Percentiles rank a stretch among this genome's conserved stretches.
phyloP scores from a whole-genome alignment of 2,888 invertebrate genomes.

The Mesoligia furuncula region DNA sequence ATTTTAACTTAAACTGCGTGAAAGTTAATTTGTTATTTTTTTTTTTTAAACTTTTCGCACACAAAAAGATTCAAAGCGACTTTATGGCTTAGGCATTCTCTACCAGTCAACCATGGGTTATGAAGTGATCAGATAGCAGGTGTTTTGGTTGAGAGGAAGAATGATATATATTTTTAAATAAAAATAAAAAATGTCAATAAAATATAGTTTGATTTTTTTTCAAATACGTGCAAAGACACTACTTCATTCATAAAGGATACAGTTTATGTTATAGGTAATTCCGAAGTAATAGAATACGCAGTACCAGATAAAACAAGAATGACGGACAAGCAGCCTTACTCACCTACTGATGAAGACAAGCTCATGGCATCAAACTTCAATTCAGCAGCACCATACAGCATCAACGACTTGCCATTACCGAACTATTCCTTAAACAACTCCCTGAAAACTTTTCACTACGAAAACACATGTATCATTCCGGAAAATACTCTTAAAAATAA shows the following conservation, averaged over 20 bases:
- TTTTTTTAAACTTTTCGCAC: too few species aligned
- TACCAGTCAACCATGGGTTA: too few species aligned
- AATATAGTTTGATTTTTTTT: neutral
- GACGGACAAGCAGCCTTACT: slow-evolving; percentile 87
- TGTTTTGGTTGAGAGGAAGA: too few species aligned
- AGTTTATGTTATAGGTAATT: slow-evolving; percentile 81
- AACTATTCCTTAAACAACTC: slow-evolving; percentile 91
- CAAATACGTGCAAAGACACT: neutral
- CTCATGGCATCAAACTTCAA: slow-evolving; percentile 86
- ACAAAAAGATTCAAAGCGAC: too few species aligned
- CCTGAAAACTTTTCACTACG: slow-evolving; percentile 88
- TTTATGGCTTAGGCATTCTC: too few species aligned
- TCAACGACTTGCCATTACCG: slow-evolving; percentile 89
- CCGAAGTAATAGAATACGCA: slow-evolving; percentile 88
- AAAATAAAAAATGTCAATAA: too few species aligned
- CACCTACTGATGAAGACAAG: slow-evolving; percentile 89
- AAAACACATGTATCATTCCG: slow-evolving; percentile 87
- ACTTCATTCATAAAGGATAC: slow-evolving; percentile 54
- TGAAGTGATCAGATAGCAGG: too few species aligned
- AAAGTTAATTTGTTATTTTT: neutral
- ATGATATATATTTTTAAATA: too few species aligned
- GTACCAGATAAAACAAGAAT: slow-evolving; percentile 88
- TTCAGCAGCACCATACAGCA: slow-evolving; percentile 80
- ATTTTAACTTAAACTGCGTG: neutral
- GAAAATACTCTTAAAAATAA: slow-evolving; percentile 87